Percentiles rank a stretch among this genome's conserved stretches.
Evolutionary conservation across 1,140 invertebrate genomes (phyloP).

Genomic region (Bombyx mandarina): DNA sequence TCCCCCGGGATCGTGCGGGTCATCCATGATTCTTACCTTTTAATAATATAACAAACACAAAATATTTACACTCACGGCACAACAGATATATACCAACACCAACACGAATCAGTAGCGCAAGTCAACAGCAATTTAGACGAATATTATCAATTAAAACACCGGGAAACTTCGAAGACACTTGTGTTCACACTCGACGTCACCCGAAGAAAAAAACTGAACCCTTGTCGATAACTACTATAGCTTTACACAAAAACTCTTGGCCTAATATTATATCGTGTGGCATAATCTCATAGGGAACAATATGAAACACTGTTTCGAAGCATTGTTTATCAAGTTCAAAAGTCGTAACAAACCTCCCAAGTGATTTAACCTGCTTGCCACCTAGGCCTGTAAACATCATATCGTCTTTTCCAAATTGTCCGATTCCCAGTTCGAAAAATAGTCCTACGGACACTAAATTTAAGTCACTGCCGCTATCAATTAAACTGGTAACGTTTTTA

Average conservation of each 20-base stretch:
- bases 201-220: constrained; percentile 5
- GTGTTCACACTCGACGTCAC: no score
- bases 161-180: no score
- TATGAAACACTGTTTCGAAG: constrained; percentile 3
- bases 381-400: constrained; percentile 2
- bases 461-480: constrained; percentile 6
- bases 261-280: constrained; percentile 8
- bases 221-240: constrained; percentile 5
- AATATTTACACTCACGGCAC: no score
- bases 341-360: constrained; percentile 2
- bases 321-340: constrained; percentile 6
- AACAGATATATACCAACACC: no score
- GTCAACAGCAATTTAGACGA: no score
- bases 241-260: constrained; percentile 8
- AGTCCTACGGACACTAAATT: constrained; percentile 4
- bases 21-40: no score
- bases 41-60: no score
- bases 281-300: constrained; percentile 6
- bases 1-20: no score
- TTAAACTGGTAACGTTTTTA: not conserved
- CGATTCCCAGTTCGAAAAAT: constrained; percentile 5
- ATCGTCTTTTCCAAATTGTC: not conserved
- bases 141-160: no score
- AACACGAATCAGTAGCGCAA: no score
- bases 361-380: not conserved